Base-by-base conservation (phyloP, 2,888 invertebrate species). In the Syrista parreyssii region DNA sequence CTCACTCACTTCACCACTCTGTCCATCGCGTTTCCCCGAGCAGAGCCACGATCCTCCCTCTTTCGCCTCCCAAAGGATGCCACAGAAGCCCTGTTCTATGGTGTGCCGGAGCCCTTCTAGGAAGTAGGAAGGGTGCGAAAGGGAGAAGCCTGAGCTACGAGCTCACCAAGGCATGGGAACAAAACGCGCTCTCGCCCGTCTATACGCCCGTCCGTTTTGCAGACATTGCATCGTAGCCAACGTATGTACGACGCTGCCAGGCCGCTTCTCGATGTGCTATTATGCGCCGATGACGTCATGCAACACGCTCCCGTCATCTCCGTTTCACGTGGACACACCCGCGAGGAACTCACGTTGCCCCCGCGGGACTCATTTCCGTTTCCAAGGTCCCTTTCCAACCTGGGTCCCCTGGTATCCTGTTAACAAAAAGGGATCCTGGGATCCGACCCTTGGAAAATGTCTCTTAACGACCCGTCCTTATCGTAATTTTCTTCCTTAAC, bases 221-320 rank as follows among this genome's bases (percentile, higher is more conserved):
- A 71, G 33, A 31, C 31, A 33, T 33, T 71, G 71, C 71, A 71
- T 31, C 71, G 71, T 33, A 33, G 33, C 71, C 6, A 32, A 33
- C 71, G 71, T 71, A 33, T 11, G 71, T 71, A 33, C 71, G 71
- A 71, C 32, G 12, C 31, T 33, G 71, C 71, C 15, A 71, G 55
- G 6, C 23, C 23, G 23, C 23, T 1, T 23, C 55, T 6, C 23
- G 23, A 55, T 55, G 55, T 55, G 31, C 71, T 71, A 32, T 71
- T 71, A 71, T 71, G 71, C 71, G 71, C 71, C 71, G 71, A 33
- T 71, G 71, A 32, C 71, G 71, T 71, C 71, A 31, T 23, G 33
- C 31, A 32, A 71, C 71, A 71, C 71, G 71, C 12, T 12, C 31
- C 33, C 71, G 31, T 31, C 71, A 71, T 71, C 55, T 55, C 23